phyloP scores from a whole-genome alignment of 2,113 vertebrate species.

The Neodontobutis hainanensis region DNA sequence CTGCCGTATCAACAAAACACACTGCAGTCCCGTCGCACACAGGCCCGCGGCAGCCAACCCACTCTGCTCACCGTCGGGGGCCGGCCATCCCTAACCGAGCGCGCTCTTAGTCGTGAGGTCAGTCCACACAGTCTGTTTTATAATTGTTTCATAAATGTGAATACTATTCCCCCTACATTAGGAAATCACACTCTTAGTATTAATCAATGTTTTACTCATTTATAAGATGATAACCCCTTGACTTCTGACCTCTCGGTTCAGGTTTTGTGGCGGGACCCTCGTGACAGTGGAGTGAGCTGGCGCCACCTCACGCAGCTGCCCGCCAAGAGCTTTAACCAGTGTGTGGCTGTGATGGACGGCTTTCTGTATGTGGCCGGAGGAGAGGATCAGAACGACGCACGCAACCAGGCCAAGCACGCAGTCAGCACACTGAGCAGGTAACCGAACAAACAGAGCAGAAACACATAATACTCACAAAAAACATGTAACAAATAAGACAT shows the following conservation, averaged over 20 bases:
- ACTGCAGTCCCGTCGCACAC: constrained; percentile 82
- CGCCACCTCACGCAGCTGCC: constrained; percentile 84
- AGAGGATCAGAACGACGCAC: constrained; percentile 86
- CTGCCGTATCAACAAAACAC: constrained; percentile 85
- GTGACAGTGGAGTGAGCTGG: constrained; percentile 80
- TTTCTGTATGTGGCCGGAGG: constrained; percentile 85
- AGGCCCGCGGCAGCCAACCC: constrained; percentile 77
- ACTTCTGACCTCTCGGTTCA: constrained; percentile 49
- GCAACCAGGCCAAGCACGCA: constrained; percentile 87
- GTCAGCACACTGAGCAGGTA: constrained; percentile 85
- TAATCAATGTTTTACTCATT: too few relatives aligned
- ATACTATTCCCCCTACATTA: too few relatives aligned
- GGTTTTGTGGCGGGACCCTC: constrained; percentile 82
- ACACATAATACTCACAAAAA: background rate
- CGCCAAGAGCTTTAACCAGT: constrained; percentile 88
- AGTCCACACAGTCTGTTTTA: background rate
- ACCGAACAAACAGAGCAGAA: background rate
- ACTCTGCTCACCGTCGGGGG: constrained; percentile 81
- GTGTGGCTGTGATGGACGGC: constrained; percentile 86
- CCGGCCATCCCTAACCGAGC: constrained; percentile 80
- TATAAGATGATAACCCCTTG: background rate
- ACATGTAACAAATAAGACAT: too few relatives aligned
- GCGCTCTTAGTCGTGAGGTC: constrained; percentile 84
- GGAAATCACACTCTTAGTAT: too few relatives aligned
- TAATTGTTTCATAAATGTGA: background rate